Evolutionary conservation across 2,888 invertebrate species (phyloP).

Genomic region (Cynaeus angustus): DNA sequence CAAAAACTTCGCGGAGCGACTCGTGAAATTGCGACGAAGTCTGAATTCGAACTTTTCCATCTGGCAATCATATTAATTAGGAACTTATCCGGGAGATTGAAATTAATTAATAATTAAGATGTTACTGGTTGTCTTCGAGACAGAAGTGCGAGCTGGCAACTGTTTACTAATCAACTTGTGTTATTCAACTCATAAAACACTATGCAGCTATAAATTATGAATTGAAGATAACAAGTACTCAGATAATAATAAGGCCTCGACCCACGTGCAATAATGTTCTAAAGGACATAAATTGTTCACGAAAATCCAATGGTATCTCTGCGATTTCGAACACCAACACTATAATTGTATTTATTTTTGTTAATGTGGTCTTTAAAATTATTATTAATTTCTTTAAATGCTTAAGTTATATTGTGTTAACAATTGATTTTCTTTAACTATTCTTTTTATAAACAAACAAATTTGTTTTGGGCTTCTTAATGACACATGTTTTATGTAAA

Average conservation of each 20-base stretch:
- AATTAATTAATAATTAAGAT: conserved; percentile 41
- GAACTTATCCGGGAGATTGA: conserved; percentile 17
- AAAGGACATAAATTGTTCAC: background rate
- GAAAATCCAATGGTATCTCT: background rate
- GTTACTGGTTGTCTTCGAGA: conserved; percentile 31
- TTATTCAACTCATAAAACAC: conserved; percentile 27
- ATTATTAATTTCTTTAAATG: too few relatives aligned
- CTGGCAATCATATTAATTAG: conserved; percentile 10
- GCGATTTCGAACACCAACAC: too few relatives aligned
- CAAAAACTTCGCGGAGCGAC: conserved; percentile 40
- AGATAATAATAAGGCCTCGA: conserved; percentile 9
- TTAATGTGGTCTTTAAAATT: too few relatives aligned
- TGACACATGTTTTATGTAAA: too few relatives aligned
- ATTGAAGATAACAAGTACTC: conserved; percentile 25
- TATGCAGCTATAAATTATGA: conserved; percentile 29
- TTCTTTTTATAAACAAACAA: too few relatives aligned
- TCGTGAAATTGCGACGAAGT: conserved; percentile 2
- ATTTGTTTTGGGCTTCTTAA: too few relatives aligned
- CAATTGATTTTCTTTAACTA: too few relatives aligned
- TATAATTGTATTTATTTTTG: too few relatives aligned
- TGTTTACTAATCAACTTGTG: conserved; percentile 42
- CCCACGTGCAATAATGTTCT: background rate
- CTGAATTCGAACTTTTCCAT: background rate
- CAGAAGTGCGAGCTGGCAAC: conserved; percentile 29
- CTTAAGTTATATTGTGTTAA: too few relatives aligned